Evolutionary conservation across 2,888 invertebrate genomes (phyloP), one percentile per base, ranked within the genome.

Genomic region (Acanthosepion esculentum): DNA sequence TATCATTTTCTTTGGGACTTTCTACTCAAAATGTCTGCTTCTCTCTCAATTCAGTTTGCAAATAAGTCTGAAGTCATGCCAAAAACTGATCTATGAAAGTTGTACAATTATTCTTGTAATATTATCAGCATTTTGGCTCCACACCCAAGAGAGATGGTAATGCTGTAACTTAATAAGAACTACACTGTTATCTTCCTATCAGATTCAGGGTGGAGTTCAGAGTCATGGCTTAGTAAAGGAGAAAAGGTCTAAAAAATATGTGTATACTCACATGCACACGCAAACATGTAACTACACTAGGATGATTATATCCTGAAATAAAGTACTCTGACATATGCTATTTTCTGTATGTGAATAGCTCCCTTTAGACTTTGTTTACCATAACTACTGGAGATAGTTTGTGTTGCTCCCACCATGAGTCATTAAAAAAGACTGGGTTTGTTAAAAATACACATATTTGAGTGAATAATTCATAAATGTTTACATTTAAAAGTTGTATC

Each of bases 41-140:
- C n/a, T n/a, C 33, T 78, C n/a, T 5, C 78, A 78, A 78, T 78
- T n/a, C 78, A 78, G n/a, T 33, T 12, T n/a, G 78, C n/a, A n/a
- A 15, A 78, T 78, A 78, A 78, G 78, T 78, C 33, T 78, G 78
- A 78, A 78, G n/a, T 33, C 78, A 78, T 33, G 78, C 78, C 78
- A 78, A 78, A 78, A 78, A 78, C 78, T 33, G 78, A 78, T 78
- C 78, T 78, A 33, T 78, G 78, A 78, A 78, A 78, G 78, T 78
- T 78, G 78, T 78, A n/a, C 78, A 78, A 78, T 78, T 78, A 78
- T 78, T 78, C 78, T 78, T 78, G 78, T 78, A 78, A 78, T 78
- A 78, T 78, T 78, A 78, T 18, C 78, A 78, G 33, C 8, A 78
- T 78, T 78, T 78, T 78, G 78, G n/a, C n/a, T 78, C 78, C 78